These are phyloP conservation scores for Eulemur mongoz DNA, from an alignment of 2,797 vertebrate genomes.

Conservation along the genomic window DNA sequence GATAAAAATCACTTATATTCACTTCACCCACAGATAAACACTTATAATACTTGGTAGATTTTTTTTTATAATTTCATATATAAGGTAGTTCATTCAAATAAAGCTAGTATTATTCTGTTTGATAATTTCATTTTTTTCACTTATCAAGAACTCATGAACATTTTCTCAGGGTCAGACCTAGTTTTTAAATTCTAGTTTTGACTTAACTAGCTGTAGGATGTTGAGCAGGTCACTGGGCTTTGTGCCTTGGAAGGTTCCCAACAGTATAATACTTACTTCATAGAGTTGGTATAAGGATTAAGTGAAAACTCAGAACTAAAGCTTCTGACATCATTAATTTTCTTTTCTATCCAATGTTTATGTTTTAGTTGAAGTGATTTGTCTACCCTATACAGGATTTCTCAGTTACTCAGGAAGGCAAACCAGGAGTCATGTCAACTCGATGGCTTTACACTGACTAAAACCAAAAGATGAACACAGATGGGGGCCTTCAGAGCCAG, in stretches of 20 bases:
- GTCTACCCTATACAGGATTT: not conserved
- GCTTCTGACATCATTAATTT: not conserved
- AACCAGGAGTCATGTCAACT: not conserved
- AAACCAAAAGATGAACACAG: not conserved
- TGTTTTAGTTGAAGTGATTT: not conserved
- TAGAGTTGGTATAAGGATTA: not conserved
- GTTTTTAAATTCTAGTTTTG: not conserved
- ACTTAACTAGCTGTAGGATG: not conserved
- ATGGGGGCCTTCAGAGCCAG: not conserved
- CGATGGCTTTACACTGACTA: not conserved
- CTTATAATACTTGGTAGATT: not conserved
- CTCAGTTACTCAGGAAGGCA: not conserved
- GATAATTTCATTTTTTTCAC: not conserved
- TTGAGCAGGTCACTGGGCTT: not conserved
- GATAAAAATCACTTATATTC: not conserved
- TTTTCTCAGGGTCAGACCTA: not conserved
- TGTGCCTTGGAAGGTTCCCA: not conserved
- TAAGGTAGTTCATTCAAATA: not conserved
- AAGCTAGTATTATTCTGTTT: conserved; percentile 11
- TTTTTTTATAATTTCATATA: not conserved
- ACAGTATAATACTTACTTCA: not conserved
- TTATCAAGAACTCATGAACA: not conserved
- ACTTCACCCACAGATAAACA: not conserved
- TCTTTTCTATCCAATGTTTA: not conserved
- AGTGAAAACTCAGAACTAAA: not conserved